Evolutionary conservation across 1,140 invertebrate species (phyloP).

Genomic region (Globodera ellingtonae): DNA sequence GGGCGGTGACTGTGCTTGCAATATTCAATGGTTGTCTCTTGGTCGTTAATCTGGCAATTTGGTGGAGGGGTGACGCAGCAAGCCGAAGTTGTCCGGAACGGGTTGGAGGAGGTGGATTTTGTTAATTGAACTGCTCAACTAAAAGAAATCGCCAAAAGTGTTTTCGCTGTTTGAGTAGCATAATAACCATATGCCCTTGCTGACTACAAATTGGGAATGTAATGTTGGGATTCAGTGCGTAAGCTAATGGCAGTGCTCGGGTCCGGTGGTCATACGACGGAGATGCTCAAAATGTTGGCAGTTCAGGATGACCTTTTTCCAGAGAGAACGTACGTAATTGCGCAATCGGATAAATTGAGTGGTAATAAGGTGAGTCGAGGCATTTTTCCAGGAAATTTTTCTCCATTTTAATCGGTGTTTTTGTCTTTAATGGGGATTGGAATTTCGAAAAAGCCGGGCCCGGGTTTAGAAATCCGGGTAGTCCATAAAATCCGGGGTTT

Average conservation of each 20-base stretch:
- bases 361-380: not conserved
- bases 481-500: too few species aligned
- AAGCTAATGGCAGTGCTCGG: constrained; percentile 43
- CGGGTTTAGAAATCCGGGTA: too few species aligned
- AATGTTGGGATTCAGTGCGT: not conserved
- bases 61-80: not conserved
- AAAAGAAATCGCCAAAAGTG: too few species aligned
- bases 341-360: constrained; percentile 66
- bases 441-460: too few species aligned
- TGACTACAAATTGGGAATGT: not conserved
- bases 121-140: not conserved
- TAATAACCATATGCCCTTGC: too few species aligned
- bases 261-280: constrained; percentile 80
- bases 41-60: not conserved
- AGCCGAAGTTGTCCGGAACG: not conserved
- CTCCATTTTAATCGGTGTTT: too few species aligned
- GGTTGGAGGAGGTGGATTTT: not conserved
- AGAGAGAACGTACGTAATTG: constrained; percentile 75
- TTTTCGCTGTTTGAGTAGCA: too few species aligned
- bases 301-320: constrained; percentile 53
- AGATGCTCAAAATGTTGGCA: constrained; percentile 78
- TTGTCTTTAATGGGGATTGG: too few species aligned
- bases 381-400: too few species aligned
- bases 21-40: not conserved
- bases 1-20: not conserved